phyloP scores from a whole-genome alignment of 2,888 invertebrate genomes.

The Nebria salina region DNA sequence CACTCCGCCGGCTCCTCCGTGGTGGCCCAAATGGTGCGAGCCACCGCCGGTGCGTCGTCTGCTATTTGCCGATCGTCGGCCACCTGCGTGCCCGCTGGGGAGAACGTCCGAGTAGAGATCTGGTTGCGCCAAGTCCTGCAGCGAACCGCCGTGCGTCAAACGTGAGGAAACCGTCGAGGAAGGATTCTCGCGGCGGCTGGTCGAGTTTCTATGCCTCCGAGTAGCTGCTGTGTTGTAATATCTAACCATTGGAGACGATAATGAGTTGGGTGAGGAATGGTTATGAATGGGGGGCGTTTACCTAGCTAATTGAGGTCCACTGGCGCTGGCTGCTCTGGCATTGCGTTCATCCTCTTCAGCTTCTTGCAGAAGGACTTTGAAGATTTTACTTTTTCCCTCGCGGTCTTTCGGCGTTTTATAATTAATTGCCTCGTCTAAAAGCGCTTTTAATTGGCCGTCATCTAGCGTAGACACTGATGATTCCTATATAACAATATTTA shows the following conservation, averaged over 20 bases:
- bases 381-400: slow-evolving; percentile 84
- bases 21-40: slow-evolving; percentile 20
- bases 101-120: slow-evolving; percentile 49
- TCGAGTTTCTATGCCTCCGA: slow-evolving; percentile 55
- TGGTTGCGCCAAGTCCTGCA: slow-evolving; percentile 65
- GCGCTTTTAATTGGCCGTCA: slow-evolving; percentile 78
- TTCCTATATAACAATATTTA: slow-evolving; percentile 49
- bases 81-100: slow-evolving; percentile 64
- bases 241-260: not conserved
- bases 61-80: slow-evolving; percentile 43
- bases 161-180: slow-evolving; percentile 40
- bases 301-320: slow-evolving; percentile 61
- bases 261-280: not conserved
- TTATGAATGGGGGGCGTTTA: slow-evolving; percentile 38
- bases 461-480: slow-evolving; percentile 67
- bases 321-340: slow-evolving; percentile 65
- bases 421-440: slow-evolving; percentile 84
- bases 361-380: slow-evolving; percentile 82
- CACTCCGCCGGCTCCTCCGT: not conserved
- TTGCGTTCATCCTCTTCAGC: slow-evolving; percentile 80
- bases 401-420: slow-evolving; percentile 87
- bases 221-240: slow-evolving; percentile 61
- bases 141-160: slow-evolving; percentile 63
- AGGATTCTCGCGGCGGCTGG: slow-evolving; percentile 48
- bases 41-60: slow-evolving; percentile 18